These are phyloP conservation scores for Drosophila algonquin DNA, from an alignment of 2,888 invertebrate species.

Conservation along the genomic window DNA sequence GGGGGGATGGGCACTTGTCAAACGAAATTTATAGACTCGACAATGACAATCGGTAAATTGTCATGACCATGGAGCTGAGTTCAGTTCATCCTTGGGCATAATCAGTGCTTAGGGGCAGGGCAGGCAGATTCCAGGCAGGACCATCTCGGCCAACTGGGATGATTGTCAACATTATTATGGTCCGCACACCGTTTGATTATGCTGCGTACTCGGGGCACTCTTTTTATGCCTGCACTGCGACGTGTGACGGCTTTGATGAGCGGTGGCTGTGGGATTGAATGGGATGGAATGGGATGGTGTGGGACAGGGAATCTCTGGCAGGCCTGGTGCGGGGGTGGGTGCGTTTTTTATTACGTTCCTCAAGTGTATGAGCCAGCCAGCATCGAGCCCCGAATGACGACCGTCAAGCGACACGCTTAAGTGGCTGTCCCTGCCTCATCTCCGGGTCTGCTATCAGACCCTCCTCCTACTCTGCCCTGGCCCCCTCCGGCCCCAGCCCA, in stretches of 20 bases:
- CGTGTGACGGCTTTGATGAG: conserved; percentile 72
- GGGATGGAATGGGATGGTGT: conserved; percentile 6
- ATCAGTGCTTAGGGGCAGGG: conserved; percentile 69
- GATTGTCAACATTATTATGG: conserved; percentile 64
- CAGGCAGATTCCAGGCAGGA: not conserved
- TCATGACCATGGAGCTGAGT: conserved; percentile 51
- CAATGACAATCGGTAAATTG: conserved; percentile 70
- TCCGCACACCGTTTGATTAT: conserved; percentile 64
- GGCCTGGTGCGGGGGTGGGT: conserved; percentile 50
- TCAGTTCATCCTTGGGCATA: conserved; percentile 56
- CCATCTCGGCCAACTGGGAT: conserved; percentile 49
- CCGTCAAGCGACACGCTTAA: conserved; percentile 66
- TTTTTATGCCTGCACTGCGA: conserved; percentile 77
- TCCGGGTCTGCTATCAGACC: not conserved
- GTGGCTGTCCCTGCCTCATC: conserved; percentile 52
- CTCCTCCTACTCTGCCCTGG: not conserved
- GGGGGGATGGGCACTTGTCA: conserved; percentile 55
- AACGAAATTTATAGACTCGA: conserved; percentile 73
- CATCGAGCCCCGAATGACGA: conserved; percentile 2
- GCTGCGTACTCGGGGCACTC: conserved; percentile 64
- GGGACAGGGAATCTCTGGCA: conserved; percentile 20
- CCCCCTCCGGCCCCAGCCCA: not conserved
- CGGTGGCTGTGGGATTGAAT: conserved; percentile 5
- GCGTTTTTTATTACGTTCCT: conserved; percentile 57
- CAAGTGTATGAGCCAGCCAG: conserved; percentile 59